Conservation (phyloP, 1,140 invertebrate genomes). For the Papilio aristodemus region DNA sequence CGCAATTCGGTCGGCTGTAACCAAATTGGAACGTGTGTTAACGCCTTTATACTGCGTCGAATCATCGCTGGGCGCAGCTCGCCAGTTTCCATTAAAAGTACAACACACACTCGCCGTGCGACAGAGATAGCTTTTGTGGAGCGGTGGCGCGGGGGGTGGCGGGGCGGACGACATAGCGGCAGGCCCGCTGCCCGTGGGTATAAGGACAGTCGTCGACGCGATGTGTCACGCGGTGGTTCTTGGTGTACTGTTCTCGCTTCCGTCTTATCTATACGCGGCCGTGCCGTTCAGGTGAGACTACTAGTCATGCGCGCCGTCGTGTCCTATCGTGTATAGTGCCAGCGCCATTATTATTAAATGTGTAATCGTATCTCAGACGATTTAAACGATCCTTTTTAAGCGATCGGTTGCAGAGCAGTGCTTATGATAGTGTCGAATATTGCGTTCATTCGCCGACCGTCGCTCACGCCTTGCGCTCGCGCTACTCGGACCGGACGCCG, state of each 20-base stretch:
- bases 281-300: conserved; percentile 72
- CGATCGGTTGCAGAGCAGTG: not conserved
- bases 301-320: conserved; percentile 6
- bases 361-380: not conserved
- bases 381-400: not conserved
- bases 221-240: conserved; percentile 75
- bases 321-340: not conserved
- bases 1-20: no score
- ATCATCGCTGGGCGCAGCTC: no score
- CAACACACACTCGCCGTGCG: no score
- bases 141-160: conserved; percentile 21
- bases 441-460: not conserved
- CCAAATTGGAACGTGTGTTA: no score
- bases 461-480: not conserved
- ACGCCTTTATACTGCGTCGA: no score
- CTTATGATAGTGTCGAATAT: not conserved
- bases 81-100: no score
- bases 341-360: not conserved
- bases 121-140: not conserved
- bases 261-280: conserved; percentile 70
- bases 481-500: not conserved
- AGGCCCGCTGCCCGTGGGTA: conserved; percentile 13
- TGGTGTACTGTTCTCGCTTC: conserved; percentile 71
- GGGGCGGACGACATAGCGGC: conserved; percentile 30
- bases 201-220: conserved; percentile 45